A percentile compares a stretch with the other conserved stretches of the same genome.
Conservation (phyloP, 23 tunicate genomes). For the Styela clava region DNA sequence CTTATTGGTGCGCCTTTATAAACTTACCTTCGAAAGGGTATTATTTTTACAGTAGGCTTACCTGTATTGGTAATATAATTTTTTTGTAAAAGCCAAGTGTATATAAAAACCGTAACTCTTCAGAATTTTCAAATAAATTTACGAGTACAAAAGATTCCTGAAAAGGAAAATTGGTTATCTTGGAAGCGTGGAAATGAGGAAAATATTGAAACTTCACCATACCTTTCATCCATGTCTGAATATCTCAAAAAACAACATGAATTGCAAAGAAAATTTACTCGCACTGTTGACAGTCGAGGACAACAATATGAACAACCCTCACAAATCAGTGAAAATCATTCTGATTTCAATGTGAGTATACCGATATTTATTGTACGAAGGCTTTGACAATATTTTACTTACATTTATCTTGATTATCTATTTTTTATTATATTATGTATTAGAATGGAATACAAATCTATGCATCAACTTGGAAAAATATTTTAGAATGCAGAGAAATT, state of each 20-base stretch:
- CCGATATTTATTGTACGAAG: no score
- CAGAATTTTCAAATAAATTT: not conserved
- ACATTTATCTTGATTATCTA: no score
- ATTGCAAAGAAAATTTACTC: not conserved
- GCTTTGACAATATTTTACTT: no score
- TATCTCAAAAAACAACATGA: not conserved
- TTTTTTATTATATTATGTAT: not conserved
- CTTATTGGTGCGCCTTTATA: no score
- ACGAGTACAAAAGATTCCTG: not conserved
- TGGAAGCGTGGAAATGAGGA: not conserved
- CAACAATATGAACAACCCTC: no score
- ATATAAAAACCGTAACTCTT: no score
- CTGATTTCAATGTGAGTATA: no score
- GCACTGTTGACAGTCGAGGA: not conserved
- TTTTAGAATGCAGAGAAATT: not conserved
- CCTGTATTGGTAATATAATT: no score
- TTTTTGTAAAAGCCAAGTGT: no score
- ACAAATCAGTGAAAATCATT: no score
- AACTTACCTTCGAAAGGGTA: no score
- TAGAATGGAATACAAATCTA: conserved; percentile 6
- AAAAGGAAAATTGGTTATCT: not conserved
- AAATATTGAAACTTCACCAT: not conserved
- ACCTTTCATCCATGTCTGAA: conserved; percentile 1
- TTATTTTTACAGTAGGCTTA: no score
- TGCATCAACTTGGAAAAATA: not conserved